A percentile compares a stretch with the other conserved stretches of the same genome.
Evolutionary conservation across 2,888 invertebrate genomes (phyloP).

Genomic region (Scaptomyza reducta): DNA sequence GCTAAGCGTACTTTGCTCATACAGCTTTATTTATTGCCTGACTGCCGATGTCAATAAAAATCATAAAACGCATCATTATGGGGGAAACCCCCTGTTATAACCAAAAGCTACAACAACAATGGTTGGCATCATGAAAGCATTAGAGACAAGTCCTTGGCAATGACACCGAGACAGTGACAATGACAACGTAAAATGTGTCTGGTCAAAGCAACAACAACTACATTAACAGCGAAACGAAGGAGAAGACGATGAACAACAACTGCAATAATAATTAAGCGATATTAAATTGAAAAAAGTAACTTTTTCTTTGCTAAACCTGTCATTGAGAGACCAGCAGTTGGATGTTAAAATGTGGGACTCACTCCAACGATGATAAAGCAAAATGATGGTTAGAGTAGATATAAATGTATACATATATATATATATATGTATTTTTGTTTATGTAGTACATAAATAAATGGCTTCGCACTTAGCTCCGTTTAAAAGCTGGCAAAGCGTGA

Average conservation of each 20-base stretch:
- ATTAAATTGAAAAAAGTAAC: conserved; percentile 75
- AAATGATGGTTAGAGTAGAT: conserved; percentile 38
- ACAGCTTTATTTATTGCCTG: conserved; percentile 67
- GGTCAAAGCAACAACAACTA: conserved; percentile 62
- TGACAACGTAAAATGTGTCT: conserved; percentile 68
- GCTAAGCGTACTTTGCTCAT: conserved; percentile 38
- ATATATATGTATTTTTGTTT: conserved; percentile 11
- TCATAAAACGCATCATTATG: conserved; percentile 67
- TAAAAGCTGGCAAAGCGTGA: conserved; percentile 46
- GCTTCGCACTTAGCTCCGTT: conserved; percentile 29
- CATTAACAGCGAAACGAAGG: conserved; percentile 1
- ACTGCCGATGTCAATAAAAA: conserved; percentile 68
- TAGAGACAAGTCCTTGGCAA: conserved; percentile 53
- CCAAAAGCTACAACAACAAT: conserved; percentile 3
- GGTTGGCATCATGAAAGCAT: conserved; percentile 50
- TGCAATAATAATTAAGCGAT: conserved; percentile 72
- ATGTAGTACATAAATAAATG: conserved; percentile 16
- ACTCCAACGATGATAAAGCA: conserved; percentile 40
- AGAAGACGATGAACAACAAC: conserved; percentile 38
- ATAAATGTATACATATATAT: conserved; percentile 21
- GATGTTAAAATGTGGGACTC: neutral
- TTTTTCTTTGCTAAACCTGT: conserved; percentile 53
- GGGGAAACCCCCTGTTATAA: conserved; percentile 52
- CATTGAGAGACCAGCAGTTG: conserved; percentile 15
- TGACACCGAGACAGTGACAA: conserved; percentile 68